These are phyloP conservation scores for Phyto melanocephala DNA, from an alignment of 2,888 invertebrate genomes.

Conservation along the genomic window DNA sequence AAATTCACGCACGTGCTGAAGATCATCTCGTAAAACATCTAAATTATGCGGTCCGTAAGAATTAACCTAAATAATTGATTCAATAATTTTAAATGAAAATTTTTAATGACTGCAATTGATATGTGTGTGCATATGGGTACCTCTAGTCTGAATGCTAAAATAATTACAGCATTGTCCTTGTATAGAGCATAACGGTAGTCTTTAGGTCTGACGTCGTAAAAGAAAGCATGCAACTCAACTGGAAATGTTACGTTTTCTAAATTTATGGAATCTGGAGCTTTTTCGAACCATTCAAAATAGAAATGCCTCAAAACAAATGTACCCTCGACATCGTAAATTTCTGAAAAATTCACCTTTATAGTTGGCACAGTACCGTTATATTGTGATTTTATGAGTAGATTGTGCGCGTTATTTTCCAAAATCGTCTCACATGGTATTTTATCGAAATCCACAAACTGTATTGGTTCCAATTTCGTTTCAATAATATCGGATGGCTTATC, in stretches of 20 bases:
- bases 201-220: background rate
- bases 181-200: background rate
- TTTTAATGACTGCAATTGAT: too few species aligned
- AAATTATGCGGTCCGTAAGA: background rate
- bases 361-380: background rate
- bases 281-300: slow-evolving; percentile 21
- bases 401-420: background rate
- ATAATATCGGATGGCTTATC: background rate
- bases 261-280: background rate
- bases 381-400: background rate
- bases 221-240: background rate
- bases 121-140: too few species aligned
- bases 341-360: background rate
- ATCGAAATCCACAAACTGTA: background rate
- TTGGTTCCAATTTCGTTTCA: background rate
- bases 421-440: background rate
- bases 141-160: background rate
- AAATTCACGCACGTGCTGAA: background rate
- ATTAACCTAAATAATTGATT: background rate
- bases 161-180: background rate
- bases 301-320: background rate
- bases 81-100: background rate
- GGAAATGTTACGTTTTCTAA: slow-evolving; percentile 4
- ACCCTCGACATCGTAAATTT: background rate
- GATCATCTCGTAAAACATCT: background rate